Evolutionary conservation across 2,797 vertebrate species (phyloP), one percentile per base, ranked within the genome.

Genomic region (Pipistrellus kuhlii): DNA sequence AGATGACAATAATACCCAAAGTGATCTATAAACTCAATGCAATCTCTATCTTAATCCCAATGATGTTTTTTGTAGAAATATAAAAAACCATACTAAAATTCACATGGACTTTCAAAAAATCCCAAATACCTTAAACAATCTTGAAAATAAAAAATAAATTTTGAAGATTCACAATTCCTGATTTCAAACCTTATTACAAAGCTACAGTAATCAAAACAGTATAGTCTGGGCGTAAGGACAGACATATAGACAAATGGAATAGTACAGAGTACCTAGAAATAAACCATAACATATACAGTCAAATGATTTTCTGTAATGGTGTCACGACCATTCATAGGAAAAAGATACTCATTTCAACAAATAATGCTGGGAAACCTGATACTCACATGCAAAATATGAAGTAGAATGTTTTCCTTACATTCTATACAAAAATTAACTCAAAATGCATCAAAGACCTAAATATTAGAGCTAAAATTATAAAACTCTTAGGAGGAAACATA

Each of bases 381-480:
- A 77, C 18, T 11, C 75, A 88, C 1, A 66, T 32, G 35, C 35
- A 59, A 85, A 88, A 30, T 89, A 93, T 76, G n/a, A 90, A 84
- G 44, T 17, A 59, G 48, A 94, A 90, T 17, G 20, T 46, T 53
- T 77, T 83, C 3, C 17, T 81, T 66, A 87, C 0, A 90, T 13
- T 5, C 7, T 75, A 93, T 30, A 85, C 38, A 90, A 86, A 93
- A 91, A 68, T 68, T 84, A 84, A 80, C 35, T 76, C 59, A 85
- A 91, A 93, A 77, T 88, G 55, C 32, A 75, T 48, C 44, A 81
- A 89, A 91, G 10, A 81, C 20, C 73, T 88, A 93, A 88, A 93
- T 3, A 20, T 20, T 81, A 88, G 59, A 93, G n/a, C 13, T 89
- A 83, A 93, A 83, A 71, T 72, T 77, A 59, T 57, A 87, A 85